Evolutionary conservation across 2,797 vertebrate species (phyloP), one percentile per base, ranked within the genome.

Genomic region (Phoxinus dragarum): DNA sequence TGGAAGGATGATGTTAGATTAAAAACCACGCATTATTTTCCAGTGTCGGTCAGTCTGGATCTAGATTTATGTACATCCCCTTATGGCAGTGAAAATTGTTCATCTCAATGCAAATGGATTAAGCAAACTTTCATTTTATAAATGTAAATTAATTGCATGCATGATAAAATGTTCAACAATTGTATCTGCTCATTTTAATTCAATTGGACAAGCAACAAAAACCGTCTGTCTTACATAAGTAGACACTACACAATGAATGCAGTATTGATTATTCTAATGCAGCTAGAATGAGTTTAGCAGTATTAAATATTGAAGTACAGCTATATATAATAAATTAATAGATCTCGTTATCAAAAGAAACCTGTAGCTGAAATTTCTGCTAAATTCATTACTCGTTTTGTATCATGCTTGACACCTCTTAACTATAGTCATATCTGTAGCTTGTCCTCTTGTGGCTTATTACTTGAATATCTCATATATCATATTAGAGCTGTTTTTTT

Each of bases 401-500:
- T 61, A 17, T 77, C 75, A 42, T 77, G 21, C 36, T 67, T 47
- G 34, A 42, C 38, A 40, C 54, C 4, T 64, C 38, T 61, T n/a
- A 79, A 64, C 36, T 44, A 64, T 44, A 64, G 16, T 79, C 47
- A 47, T n/a, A 31, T 79, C 54, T 61, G n/a, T 66, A 16, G 31
- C 52, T 8, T 14, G 4, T 77, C 54, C 77, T 67, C 77, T 49
- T 12, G 14, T 78, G 77, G 27, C 77, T 66, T 79, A 64, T 79
- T 44, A 31, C 56, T 79, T 80, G 40, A 80, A 67, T 64, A 67
- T 80, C 40, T 80, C 42, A 64, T 5, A 52, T 52, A 52, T 80
- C 40, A 49, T 44, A 44, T 67, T 21, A 67, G 27, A 80, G 16
- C 77, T 34, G 5, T 21, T 47, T 66, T 78, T 79, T 27, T 5